Evolutionary conservation across 1,140 invertebrate genomes (phyloP).

Genomic region (Diachasmimorpha longicaudata): DNA sequence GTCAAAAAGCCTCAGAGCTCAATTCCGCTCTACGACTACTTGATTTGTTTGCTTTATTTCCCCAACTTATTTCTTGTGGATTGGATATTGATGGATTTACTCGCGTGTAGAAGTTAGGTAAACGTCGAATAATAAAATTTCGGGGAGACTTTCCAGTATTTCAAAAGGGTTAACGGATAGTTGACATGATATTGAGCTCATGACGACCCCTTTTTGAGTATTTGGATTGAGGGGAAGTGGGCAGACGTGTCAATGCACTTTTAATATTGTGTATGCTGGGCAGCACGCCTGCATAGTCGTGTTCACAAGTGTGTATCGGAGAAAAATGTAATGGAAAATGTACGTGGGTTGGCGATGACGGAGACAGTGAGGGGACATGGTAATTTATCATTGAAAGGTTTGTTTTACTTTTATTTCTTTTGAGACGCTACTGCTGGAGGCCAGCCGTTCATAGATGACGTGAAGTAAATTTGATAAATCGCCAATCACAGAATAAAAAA

Average conservation of each 20-base stretch:
- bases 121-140: constrained; percentile 19
- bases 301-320: constrained; percentile 46
- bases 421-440: background rate
- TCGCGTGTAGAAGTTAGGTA: background rate
- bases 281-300: constrained; percentile 43
- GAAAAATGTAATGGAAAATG: constrained; percentile 34
- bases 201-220: background rate
- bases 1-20: too few species aligned
- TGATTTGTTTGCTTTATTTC: too few species aligned
- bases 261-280: constrained; percentile 40
- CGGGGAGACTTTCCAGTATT: background rate
- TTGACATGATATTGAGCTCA: background rate
- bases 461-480: too few species aligned
- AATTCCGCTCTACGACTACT: too few species aligned
- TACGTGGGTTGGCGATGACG: constrained; percentile 21
- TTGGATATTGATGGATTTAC: background rate
- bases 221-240: background rate
- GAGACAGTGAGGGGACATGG: background rate
- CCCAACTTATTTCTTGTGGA: background rate
- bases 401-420: background rate
- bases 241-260: constrained; percentile 4
- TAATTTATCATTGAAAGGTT: background rate
- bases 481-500: background rate
- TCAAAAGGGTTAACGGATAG: background rate
- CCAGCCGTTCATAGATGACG: too few species aligned